Evolutionary conservation across 2,113 vertebrate species (phyloP), one percentile per base, ranked within the genome.

Genomic region (Lepus timidus): DNA sequence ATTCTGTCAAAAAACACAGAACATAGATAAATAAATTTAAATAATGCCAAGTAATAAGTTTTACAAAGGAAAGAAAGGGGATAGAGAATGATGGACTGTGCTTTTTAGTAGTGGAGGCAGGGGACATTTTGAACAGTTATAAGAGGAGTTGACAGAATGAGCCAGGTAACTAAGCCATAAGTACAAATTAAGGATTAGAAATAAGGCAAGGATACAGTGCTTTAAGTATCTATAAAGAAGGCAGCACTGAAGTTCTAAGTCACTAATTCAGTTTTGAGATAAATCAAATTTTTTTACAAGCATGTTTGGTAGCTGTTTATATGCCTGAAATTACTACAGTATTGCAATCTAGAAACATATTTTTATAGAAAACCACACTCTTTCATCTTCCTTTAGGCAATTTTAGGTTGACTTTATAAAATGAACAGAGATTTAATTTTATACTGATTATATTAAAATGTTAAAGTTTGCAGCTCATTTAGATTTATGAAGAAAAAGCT

Each of bases 371-470:
- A 67, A 8, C 0, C 2, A 33, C 0, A 0, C 55, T 90, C 83
- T 61, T 90, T 85, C 85, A 87, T 49, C 31, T 39, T 51, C 6
- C 31, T 95, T 70, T 62, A 93, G 85, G 92, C 85, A 97, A 91
- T 93, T 80, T 88, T 62, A 90, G 4, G 17, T 90, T 95, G 64
- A 74, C 39, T 97, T 95, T 90, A 78, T 90, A 39, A 81, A 93
- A 90, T 29, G 90, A 88, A 95, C 93, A 33, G 88, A 88, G 97
- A 87, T 68, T 92, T 88, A 52, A 82, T 2, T 94, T 95, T 87
- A 93, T 84, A 1, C 0, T 93, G 86, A 90, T 97, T 91, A 89
- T 6, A 93, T 86, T 80, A n/a, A 96, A 75, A 92, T 94, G 94
- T 82, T 93, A 92, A 94, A 90, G 27, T 79, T 81, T 88, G 71